Evolutionary conservation across 2,797 vertebrate genomes (phyloP), one percentile per base, ranked within the genome.

Genomic region (Pipistrellus kuhlii): DNA sequence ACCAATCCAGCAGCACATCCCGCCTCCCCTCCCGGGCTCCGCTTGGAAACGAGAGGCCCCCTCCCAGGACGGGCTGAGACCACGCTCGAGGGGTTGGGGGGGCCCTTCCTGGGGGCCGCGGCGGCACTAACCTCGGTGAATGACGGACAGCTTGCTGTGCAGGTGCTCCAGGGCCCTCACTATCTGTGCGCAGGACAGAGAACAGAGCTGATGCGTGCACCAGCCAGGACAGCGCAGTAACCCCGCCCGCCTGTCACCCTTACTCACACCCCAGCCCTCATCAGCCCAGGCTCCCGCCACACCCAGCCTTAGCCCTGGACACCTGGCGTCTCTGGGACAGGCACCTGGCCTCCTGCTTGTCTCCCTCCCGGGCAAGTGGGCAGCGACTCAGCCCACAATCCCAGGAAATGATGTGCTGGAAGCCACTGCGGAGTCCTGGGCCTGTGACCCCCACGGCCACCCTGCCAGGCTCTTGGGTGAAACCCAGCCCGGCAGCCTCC

Each of bases 111-210:
- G 2, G 30, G 0, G 8, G 48, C 3, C 3, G 14, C 0, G 0
- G 53, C 1, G 8, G 44, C 35, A 94, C 97, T 95, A 17, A 97
- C 97, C 97, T 98, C 98, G 98, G 62, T 98, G 98, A 93, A 98
- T 98, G 81, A 98, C 98, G 0, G 98, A 98, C n/a, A 98, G 97
- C 97, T 98, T 98, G 96, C 98, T 98, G 91, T 98, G 98, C 93
- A 98, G 97, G 75, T 98, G 98, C 88, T 98, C 98, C 97, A 98
- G 96, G 3, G 98, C 98, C 94, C 98, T 97, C 76, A 98, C 98
- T 41, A 98, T 98, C 98, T 98, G 94, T 1, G 0, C 15, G 15
- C 1, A 11, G 59, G 69, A 38, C 1, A 32, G 6, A 88, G 85
- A 90, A 68, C 32, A 53, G 23, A 32, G 20, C 9, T 5, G 66